phyloP scores from a whole-genome alignment of 2,797 vertebrate genomes.

The Menidia menidia region DNA sequence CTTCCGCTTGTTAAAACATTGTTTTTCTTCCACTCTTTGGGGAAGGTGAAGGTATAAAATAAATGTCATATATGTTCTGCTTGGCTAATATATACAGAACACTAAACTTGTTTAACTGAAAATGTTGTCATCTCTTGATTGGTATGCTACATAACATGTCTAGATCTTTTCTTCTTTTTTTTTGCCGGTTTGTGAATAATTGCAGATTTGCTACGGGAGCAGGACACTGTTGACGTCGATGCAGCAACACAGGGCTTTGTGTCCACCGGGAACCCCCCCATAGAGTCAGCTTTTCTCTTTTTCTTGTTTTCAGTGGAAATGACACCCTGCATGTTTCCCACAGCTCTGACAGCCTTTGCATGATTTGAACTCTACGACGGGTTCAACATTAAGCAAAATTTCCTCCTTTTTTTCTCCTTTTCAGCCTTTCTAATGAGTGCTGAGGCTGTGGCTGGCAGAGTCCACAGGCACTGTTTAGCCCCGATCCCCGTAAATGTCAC shows the following conservation, averaged over 20 bases:
- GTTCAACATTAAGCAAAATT: slow-evolving; percentile 1
- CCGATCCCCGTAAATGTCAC: slow-evolving; percentile 24
- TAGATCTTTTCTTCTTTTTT: not conserved
- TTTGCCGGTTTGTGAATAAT: slow-evolving; percentile 27
- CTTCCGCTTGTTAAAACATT: slow-evolving; percentile 20
- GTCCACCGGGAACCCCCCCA: slow-evolving; percentile 41
- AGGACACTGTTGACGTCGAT: slow-evolving; percentile 44
- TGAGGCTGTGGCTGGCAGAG: slow-evolving; percentile 7
- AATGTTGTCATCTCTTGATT: slow-evolving; percentile 55
- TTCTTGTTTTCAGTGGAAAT: slow-evolving; percentile 37
- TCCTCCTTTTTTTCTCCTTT: not conserved
- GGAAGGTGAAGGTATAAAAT: slow-evolving; percentile 41
- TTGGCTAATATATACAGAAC: slow-evolving; percentile 62
- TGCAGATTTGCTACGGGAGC: slow-evolving; percentile 24
- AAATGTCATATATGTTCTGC: slow-evolving; percentile 39
- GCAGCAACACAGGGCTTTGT: slow-evolving; percentile 46
- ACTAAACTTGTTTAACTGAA: slow-evolving; percentile 55
- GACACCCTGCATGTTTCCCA: slow-evolving; percentile 53
- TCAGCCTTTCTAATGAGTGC: slow-evolving; percentile 12
- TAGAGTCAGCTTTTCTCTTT: slow-evolving; percentile 5
- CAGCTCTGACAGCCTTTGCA: slow-evolving; percentile 45
- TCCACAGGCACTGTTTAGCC: slow-evolving; percentile 19
- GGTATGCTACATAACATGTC: slow-evolving; percentile 48
- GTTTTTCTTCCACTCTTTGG: slow-evolving; percentile 33
- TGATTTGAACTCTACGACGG: slow-evolving; percentile 32